Base-by-base conservation (phyloP, 2,113 vertebrate genomes). In the Hymenochirus boettgeri region DNA sequence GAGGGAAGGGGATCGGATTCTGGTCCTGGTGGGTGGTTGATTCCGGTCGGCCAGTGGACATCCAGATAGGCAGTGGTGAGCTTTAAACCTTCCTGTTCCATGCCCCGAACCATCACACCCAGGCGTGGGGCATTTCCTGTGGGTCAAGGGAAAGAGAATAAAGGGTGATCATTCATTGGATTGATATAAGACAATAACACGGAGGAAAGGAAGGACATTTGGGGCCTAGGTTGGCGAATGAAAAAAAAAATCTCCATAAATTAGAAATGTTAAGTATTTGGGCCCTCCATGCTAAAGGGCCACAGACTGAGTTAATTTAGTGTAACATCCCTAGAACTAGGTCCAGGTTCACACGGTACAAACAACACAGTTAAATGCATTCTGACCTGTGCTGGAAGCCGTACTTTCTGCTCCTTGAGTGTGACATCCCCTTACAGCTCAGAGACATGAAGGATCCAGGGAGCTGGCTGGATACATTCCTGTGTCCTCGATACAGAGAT, bases 51-150 rank as follows among this genome's bases (percentile, higher is more conserved):
- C 96, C 79, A 99, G 72, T 0, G 96, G 96, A 78, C 96, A 99
- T 76, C 96, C 96, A 2, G 96, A 99, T 75, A 97, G 90, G 83
- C 96, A 98, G 78, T 99, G 96, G 79, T 99, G 96, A 12, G 96
- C 95, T 0, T 94, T 98, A 81, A 99, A 98, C 62, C 94, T 92
- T 29, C 96, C 96, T 0, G 95, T 99, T 75, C 98, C 93, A 0
- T 99, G 96, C 35, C 96, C 96, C 8, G 95, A 98, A 27, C 96
- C 96, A 0, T 99, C 95, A 17, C 96, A 99, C 9, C 96, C 96
- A 0, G 96, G 96, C 1, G 96, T 99, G 17, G 96, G 96, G 82
- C 96, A 99, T 82, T 97, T 99, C 84, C 96, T 99, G 76, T 42
- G n/a, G n/a, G 69, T 73, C 58, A 26, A 76, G 69, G 71, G 21